Conservation (phyloP, 2,888 invertebrate genomes). For the Aspidiotus rigidus region DNA sequence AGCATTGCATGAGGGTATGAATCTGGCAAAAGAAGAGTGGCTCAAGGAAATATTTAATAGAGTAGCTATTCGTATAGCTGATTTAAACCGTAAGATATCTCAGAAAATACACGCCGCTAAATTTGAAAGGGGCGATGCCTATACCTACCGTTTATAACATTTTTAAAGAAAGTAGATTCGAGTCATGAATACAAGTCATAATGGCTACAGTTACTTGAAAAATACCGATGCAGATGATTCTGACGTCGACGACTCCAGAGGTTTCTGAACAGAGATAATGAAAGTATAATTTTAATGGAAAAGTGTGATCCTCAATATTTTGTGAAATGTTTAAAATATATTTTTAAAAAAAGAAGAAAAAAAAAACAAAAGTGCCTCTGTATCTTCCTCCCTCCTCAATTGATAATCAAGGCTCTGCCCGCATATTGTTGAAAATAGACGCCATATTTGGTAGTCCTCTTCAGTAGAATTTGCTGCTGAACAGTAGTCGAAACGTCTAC, state of each 20-base stretch:
- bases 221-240: slow-evolving; percentile 1
- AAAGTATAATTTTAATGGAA: not conserved
- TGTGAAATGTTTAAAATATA: not conserved
- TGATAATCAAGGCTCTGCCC: too few species aligned
- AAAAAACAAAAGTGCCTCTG: too few species aligned
- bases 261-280: slow-evolving; percentile 1
- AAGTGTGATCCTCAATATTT: slow-evolving; percentile 1
- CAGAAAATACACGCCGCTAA: slow-evolving; percentile 2
- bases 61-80: slow-evolving; percentile 2
- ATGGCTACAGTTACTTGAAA: not conserved
- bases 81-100: not conserved
- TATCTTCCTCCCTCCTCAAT: too few species aligned
- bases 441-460: too few species aligned
- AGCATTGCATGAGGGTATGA: not conserved
- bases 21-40: not conserved
- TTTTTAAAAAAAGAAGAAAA: too few species aligned
- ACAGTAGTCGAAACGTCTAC: too few species aligned
- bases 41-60: not conserved
- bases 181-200: not conserved
- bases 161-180: not conserved
- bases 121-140: slow-evolving; percentile 1
- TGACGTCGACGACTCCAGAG: not conserved
- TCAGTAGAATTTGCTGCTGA: too few species aligned
- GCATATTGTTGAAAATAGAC: too few species aligned
- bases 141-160: not conserved